phyloP scores from a whole-genome alignment of 1,140 invertebrate species.

The Berghia stephanieae region DNA sequence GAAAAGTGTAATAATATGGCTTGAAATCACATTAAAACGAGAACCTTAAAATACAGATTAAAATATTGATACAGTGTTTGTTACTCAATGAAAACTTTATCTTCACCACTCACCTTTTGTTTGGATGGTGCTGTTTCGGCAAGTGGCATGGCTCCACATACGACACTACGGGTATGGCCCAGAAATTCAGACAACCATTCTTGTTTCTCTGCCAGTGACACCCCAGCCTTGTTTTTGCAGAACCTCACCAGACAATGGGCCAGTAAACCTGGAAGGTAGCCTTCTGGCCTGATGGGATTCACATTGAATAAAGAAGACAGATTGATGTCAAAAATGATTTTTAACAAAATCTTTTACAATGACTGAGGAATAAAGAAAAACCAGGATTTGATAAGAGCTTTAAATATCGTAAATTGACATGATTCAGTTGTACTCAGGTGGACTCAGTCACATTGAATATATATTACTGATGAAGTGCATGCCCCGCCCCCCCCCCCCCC shows the following conservation, averaged over 20 bases:
- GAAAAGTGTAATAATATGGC: too few species aligned
- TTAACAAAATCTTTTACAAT: neutral
- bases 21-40: too few species aligned
- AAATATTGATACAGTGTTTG: neutral
- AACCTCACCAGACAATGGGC: conserved; percentile 44
- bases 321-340: neutral
- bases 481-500: too few species aligned
- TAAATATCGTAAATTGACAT: neutral
- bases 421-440: neutral
- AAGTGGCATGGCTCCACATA: conserved; percentile 43
- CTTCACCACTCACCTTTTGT: conserved; percentile 25
- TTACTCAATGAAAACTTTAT: neutral
- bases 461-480: too few species aligned
- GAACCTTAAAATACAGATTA: neutral
- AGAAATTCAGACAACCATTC: conserved; percentile 57
- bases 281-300: conserved; percentile 30
- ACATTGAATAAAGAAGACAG: conserved; percentile 39
- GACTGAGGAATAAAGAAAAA: neutral
- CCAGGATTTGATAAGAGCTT: neutral
- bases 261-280: conserved; percentile 38
- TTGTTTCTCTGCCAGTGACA: conserved; percentile 35
- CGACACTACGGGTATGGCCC: conserved; percentile 55
- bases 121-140: conserved; percentile 34
- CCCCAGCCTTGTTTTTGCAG: conserved; percentile 31
- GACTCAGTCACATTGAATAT: too few species aligned